Percentiles rank a stretch among this genome's conserved stretches.
These are phyloP conservation scores for Perca flavescens DNA, from an alignment of 2,113 vertebrate species.

Conservation along the genomic window DNA sequence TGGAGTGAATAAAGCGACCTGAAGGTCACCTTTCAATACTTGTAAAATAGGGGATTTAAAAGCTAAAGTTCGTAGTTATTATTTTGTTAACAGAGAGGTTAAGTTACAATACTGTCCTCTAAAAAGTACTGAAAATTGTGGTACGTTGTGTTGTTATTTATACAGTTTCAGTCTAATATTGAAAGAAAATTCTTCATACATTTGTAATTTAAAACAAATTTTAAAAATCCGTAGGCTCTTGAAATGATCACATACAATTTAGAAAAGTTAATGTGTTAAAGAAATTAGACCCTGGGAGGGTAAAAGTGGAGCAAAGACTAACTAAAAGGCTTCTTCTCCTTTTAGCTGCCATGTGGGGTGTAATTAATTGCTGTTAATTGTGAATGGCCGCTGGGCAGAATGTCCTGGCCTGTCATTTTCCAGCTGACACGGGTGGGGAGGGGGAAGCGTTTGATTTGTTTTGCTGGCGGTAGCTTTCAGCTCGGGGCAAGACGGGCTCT, in stretches of 20 bases:
- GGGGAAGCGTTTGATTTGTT: conserved; percentile 77
- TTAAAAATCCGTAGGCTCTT: conserved; percentile 23
- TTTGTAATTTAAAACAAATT: conserved; percentile 45
- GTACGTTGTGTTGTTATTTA: background rate
- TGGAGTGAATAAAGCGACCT: background rate
- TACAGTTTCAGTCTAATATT: conserved; percentile 14
- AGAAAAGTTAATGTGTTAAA: conserved; percentile 43
- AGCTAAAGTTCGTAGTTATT: background rate
- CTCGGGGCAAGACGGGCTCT: conserved; percentile 78
- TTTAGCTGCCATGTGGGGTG: conserved; percentile 62
- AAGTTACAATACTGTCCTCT: background rate
- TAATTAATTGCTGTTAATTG: conserved; percentile 84
- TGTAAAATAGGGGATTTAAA: conserved; percentile 18
- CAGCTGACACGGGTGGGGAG: conserved; percentile 58
- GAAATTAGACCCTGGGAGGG: conserved; percentile 34
- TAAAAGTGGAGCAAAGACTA: conserved; percentile 46
- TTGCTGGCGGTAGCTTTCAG: conserved; percentile 71
- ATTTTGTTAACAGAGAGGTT: conserved; percentile 2
- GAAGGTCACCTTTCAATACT: conserved; percentile 24
- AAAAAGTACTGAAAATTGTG: background rate
- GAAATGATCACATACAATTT: conserved; percentile 28
- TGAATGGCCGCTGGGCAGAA: conserved; percentile 82
- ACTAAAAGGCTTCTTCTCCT: conserved; percentile 61
- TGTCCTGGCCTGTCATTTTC: conserved; percentile 79
- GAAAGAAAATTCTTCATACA: conserved; percentile 23